Conservation (phyloP, 2,888 invertebrate species). For the Camponotus fellah region DNA sequence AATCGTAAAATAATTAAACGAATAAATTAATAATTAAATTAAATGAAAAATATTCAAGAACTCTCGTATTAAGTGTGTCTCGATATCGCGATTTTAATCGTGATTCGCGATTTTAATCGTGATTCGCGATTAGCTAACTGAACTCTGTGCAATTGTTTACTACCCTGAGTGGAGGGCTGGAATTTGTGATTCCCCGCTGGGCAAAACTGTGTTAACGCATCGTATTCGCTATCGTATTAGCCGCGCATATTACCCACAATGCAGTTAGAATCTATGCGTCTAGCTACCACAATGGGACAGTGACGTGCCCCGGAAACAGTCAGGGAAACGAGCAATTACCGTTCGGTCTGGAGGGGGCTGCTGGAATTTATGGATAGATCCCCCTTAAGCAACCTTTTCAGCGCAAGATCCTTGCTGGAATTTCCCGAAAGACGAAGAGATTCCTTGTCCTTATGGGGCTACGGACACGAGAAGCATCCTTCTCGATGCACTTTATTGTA, state of each 20-base stretch:
- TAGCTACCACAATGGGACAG: slow-evolving; percentile 73
- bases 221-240: slow-evolving; percentile 65
- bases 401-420: slow-evolving; percentile 55
- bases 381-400: slow-evolving; percentile 66
- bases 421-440: slow-evolving; percentile 51
- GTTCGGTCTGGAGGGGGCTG: slow-evolving; percentile 27
- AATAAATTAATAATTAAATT: not conserved
- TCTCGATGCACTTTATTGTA: slow-evolving; percentile 22
- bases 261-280: slow-evolving; percentile 75
- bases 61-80: not conserved
- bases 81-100: not conserved
- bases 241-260: slow-evolving; percentile 74
- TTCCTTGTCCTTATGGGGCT: slow-evolving; percentile 3
- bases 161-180: slow-evolving; percentile 15
- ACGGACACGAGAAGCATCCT: not conserved
- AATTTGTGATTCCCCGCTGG: slow-evolving; percentile 51
- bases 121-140: not conserved
- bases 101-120: not conserved
- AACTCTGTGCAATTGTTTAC: slow-evolving; percentile 18
- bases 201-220: slow-evolving; percentile 63
- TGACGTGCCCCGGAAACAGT: slow-evolving; percentile 64
- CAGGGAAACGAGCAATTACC: slow-evolving; percentile 73
- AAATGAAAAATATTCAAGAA: not conserved
- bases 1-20: not conserved
- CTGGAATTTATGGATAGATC: slow-evolving; percentile 67